phyloP scores from a whole-genome alignment of 2,888 invertebrate genomes.

The Drosophila vallismaia region DNA sequence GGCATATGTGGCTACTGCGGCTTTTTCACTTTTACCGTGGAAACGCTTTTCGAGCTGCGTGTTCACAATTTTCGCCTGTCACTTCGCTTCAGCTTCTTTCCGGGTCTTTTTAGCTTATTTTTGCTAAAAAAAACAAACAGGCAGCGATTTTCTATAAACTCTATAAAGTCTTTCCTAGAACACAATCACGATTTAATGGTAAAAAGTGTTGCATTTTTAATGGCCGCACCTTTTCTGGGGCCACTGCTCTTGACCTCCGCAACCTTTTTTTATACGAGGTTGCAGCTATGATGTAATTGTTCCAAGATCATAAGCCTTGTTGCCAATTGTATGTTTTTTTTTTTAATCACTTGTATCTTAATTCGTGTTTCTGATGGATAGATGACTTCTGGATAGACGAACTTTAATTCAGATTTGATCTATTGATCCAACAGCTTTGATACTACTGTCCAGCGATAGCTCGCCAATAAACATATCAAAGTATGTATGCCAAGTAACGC shows the following conservation, averaged over 20 bases:
- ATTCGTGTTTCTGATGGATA: constrained; percentile 23
- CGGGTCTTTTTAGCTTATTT: constrained; percentile 51
- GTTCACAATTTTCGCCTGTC: constrained; percentile 63
- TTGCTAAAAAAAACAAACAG: constrained; percentile 23
- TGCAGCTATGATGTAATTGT: constrained; percentile 32
- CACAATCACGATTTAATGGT: constrained; percentile 37
- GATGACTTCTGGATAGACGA: neutral
- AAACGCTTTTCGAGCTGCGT: constrained; percentile 67
- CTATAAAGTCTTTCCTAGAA: constrained; percentile 39
- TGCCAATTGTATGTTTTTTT: too few species aligned
- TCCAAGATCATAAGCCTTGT: neutral
- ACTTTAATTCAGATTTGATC: constrained; percentile 12
- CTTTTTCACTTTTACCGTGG: constrained; percentile 79
- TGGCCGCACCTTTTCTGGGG: constrained; percentile 45
- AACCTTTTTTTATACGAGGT: constrained; percentile 25
- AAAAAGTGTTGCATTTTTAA: constrained; percentile 44
- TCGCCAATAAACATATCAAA: constrained; percentile 70
- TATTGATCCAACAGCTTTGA: constrained; percentile 8
- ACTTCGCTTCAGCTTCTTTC: constrained; percentile 29
- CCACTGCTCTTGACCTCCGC: constrained; percentile 42
- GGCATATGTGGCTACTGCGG: constrained; percentile 78
- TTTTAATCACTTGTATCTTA: constrained; percentile 8
- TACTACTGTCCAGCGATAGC: neutral
- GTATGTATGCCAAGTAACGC: constrained; percentile 47
- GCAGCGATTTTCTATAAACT: constrained; percentile 21